Percentiles rank a stretch among this genome's conserved stretches.
Evolutionary conservation across 2,797 vertebrate species (phyloP).

Genomic region (Chloroceryle amazona): DNA sequence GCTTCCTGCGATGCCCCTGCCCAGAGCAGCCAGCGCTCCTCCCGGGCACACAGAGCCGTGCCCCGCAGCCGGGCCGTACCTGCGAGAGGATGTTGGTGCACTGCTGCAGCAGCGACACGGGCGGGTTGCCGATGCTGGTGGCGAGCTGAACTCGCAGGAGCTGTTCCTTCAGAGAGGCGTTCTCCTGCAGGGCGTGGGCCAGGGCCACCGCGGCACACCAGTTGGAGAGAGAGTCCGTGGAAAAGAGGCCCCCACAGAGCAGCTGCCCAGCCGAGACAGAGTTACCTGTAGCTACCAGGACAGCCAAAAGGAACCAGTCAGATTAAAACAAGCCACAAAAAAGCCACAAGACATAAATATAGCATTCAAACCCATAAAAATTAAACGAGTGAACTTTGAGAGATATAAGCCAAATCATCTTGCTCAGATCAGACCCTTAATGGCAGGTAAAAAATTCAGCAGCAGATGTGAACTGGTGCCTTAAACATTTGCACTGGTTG

Average conservation of each 20-base stretch:
- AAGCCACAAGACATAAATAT: background rate
- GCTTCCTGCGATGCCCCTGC: fast-evolving
- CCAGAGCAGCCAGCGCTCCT: too few species aligned
- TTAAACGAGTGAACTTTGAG: fast-evolving
- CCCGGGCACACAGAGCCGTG: too few species aligned
- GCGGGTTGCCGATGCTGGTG: slow-evolving; percentile 96
- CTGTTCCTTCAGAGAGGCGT: slow-evolving; percentile 95
- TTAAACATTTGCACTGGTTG: background rate
- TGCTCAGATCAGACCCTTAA: background rate
- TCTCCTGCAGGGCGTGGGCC: slow-evolving; percentile 95
- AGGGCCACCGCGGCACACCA: slow-evolving; percentile 97
- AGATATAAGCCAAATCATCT: background rate
- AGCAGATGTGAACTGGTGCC: fast-evolving
- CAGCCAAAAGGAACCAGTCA: background rate
- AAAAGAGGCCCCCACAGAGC: slow-evolving; percentile 96
- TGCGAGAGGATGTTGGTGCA: slow-evolving; percentile 99
- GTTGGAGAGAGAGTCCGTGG: slow-evolving; percentile 95
- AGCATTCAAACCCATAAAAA: background rate
- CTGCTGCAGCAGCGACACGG: slow-evolving; percentile 96
- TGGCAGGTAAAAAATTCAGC: background rate
- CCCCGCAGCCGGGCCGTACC: slow-evolving; percentile 76
- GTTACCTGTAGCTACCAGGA: slow-evolving; percentile 86
- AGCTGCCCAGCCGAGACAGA: slow-evolving; percentile 96
- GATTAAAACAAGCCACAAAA: background rate
- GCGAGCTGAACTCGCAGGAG: slow-evolving; percentile 95